Evolutionary conservation across 2,113 vertebrate species (phyloP), one percentile per base, ranked within the genome.

Genomic region (Mesembrinibis cayennensis): DNA sequence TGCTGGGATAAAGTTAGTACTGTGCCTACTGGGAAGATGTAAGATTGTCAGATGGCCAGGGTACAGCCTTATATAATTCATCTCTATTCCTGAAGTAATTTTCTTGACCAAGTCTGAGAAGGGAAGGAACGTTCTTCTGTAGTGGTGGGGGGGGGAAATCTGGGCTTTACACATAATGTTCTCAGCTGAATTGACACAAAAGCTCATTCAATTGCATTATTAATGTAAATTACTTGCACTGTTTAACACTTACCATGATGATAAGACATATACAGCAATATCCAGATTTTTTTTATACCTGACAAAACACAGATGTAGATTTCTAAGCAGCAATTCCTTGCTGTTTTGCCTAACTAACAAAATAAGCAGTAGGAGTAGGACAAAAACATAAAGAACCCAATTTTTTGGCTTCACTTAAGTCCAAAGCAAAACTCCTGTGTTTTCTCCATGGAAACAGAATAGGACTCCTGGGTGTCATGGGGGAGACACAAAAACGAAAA

Each of bases 1-100:
- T 10, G 65, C 82, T 92, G 91, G 79, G 94, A 97, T 96, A 95
- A 97, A 96, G 94, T 96, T 95, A 95, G 91, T 92, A 18, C 82
- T 94, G 76, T 97, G 93, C 93, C 91, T 95, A 87, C 92, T 87
- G 94, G 94, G 93, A 34, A 96, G 93, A 96, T 74, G 89, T 11
- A 72, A 93, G 79, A 78, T 76, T 90, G 91, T 97, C 95, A 96
- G 69, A 96, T 73, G 78, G 83, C 80, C 82, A 89, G 94, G 38
- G 82, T 55, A 56, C 77, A 90, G 91, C 77, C 89, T 95, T 95
- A 96, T 81, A 93, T 94, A 96, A 97, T 94, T 77, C 42, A 87
- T 80, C 95, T 87, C 91, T 95, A 56, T 95, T 96, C 88, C 85
- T 96, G 87, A 96, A 94, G 88, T 93, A 5, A 85, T 96, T 95